These are phyloP conservation scores for Leptinotarsa undecemlineata DNA, from an alignment of 1,140 invertebrate genomes.

Conservation along the genomic window DNA sequence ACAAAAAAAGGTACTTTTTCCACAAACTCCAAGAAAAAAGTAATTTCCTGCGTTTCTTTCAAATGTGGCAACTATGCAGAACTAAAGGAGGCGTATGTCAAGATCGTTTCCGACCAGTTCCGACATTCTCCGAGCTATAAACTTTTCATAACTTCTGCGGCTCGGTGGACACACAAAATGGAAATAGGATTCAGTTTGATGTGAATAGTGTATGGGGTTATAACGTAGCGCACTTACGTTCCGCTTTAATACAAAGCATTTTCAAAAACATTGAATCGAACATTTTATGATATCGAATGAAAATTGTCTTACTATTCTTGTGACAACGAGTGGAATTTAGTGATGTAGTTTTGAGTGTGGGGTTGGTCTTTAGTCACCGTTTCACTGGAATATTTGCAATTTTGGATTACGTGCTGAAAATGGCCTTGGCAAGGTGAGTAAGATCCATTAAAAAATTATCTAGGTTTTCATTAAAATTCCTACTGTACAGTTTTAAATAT, in stretches of 20 bases:
- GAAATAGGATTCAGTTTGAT: not conserved
- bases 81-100: not conserved
- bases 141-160: not conserved
- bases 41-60: too few relatives aligned
- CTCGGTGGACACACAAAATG: not conserved
- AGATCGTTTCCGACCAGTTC: not conserved
- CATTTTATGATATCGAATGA: too few relatives aligned
- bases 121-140: not conserved
- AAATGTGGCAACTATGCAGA: not conserved
- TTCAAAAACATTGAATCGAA: too few relatives aligned
- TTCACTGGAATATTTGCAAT: slow-evolving; percentile 3
- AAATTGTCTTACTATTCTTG: too few relatives aligned
- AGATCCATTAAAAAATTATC: not conserved
- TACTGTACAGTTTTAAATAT: too few relatives aligned
- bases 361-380: not conserved
- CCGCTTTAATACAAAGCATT: too few relatives aligned
- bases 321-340: too few relatives aligned
- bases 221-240: too few relatives aligned
- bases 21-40: too few relatives aligned
- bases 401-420: slow-evolving; percentile 22
- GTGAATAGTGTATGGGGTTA: too few relatives aligned
- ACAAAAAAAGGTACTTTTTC: too few relatives aligned
- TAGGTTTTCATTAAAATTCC: not conserved
- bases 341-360: too few relatives aligned
- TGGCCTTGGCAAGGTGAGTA: slow-evolving; percentile 18